These are phyloP conservation scores for Aurelia aurita complex sp. Pacific DNA, from an alignment of 30 jellyfish, hydroid and myxozoan genomes.

Conservation along the genomic window DNA sequence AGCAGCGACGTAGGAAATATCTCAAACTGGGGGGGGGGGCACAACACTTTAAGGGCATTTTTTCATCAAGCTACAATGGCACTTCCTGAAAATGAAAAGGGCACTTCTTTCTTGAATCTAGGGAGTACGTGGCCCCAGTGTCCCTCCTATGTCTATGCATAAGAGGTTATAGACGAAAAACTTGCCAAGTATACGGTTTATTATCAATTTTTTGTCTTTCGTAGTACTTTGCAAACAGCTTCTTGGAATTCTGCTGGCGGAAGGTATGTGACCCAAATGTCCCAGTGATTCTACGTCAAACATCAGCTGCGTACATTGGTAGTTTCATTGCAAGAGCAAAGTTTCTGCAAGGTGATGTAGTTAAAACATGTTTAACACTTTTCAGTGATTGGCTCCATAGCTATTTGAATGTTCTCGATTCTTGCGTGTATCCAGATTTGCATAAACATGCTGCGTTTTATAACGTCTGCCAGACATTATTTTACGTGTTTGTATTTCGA, in stretches of 20 bases:
- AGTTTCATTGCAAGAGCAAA: constrained; percentile 84
- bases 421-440: constrained; percentile 63
- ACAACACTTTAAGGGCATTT: no score
- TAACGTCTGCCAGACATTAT: constrained; percentile 80
- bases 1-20: no score
- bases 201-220: background rate
- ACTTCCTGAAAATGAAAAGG: no score
- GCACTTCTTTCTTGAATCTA: no score
- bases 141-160: no score
- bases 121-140: no score
- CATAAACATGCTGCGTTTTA: constrained; percentile 74
- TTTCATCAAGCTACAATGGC: no score
- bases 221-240: constrained; percentile 70
- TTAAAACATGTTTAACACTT: constrained; percentile 23
- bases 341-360: constrained; percentile 33
- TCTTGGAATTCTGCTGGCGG: constrained; percentile 82
- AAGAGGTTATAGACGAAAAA: no score
- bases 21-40: no score
- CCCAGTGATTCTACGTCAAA: constrained; percentile 68
- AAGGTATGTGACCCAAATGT: constrained; percentile 73
- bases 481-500: constrained; percentile 81
- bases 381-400: constrained; percentile 77
- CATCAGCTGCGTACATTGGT: constrained; percentile 76
- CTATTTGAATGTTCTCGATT: constrained; percentile 69
- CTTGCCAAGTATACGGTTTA: no score